Evolutionary conservation across 2,888 invertebrate genomes (phyloP).

Genomic region (Schrankia costaestrigalis): DNA sequence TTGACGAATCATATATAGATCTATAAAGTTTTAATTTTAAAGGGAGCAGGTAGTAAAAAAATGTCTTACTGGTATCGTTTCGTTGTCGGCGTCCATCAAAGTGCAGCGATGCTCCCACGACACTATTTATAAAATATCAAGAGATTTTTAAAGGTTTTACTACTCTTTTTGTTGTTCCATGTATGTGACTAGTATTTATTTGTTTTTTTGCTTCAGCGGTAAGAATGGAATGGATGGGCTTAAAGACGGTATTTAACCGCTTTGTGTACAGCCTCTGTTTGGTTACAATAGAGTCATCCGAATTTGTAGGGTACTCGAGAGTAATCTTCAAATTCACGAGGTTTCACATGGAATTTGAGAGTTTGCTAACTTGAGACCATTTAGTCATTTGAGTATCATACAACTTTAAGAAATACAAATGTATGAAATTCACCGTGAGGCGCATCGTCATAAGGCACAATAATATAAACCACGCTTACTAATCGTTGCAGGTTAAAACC

Average conservation of each 20-base stretch:
- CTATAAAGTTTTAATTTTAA: slow-evolving; percentile 68
- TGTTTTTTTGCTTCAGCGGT: slow-evolving; percentile 29
- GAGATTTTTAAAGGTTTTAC: slow-evolving; percentile 51
- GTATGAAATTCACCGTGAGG: slow-evolving; percentile 43
- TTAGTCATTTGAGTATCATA: slow-evolving; percentile 1
- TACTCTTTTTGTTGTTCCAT: slow-evolving; percentile 48
- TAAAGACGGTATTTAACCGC: slow-evolving; percentile 10
- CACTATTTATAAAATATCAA: slow-evolving; percentile 66
- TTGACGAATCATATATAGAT: slow-evolving; percentile 56
- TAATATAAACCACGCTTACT: slow-evolving; percentile 68
- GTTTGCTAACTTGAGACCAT: slow-evolving; percentile 11
- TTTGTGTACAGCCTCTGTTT: too few species aligned
- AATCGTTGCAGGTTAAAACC: slow-evolving; percentile 73
- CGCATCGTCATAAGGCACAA: slow-evolving; percentile 62
- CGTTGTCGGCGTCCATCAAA: slow-evolving; percentile 67
- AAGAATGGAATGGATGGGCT: slow-evolving; percentile 21
- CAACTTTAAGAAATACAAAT: slow-evolving; percentile 20
- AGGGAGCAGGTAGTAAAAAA: slow-evolving; percentile 66
- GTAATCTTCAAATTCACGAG: slow-evolving; percentile 7
- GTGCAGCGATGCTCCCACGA: slow-evolving; percentile 65
- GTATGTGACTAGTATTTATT: slow-evolving; percentile 42
- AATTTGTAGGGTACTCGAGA: slow-evolving; percentile 10
- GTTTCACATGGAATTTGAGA: slow-evolving; percentile 7
- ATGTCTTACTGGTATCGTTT: slow-evolving; percentile 52
- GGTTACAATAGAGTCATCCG: slow-evolving; percentile 17